A percentile compares a stretch with the other conserved stretches of the same genome.
Conservation (phyloP, 2,888 invertebrate species). For the Megastigmus dorsalis region DNA sequence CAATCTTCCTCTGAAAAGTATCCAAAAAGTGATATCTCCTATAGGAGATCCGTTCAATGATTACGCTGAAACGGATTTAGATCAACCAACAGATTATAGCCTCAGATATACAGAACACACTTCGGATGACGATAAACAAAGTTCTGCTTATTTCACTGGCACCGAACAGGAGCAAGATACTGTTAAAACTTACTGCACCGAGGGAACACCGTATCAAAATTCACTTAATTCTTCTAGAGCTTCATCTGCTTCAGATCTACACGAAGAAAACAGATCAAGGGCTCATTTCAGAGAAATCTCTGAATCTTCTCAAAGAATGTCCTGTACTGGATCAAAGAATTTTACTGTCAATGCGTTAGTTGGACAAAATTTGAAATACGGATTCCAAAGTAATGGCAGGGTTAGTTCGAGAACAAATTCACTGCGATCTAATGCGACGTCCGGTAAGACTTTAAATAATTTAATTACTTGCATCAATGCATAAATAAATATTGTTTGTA, state of each 20-base stretch:
- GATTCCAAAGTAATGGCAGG: not conserved
- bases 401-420: constrained; percentile 29
- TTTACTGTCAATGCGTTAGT: not conserved
- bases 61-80: constrained; percentile 68
- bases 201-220: constrained; percentile 89
- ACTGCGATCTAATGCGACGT: constrained; percentile 36
- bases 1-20: constrained; percentile 54
- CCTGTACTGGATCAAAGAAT: constrained; percentile 9
- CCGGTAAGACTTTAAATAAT: constrained; percentile 39
- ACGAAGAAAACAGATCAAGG: constrained; percentile 72
- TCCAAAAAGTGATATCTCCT: constrained; percentile 57
- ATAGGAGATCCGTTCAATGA: constrained; percentile 62
- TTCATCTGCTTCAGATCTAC: constrained; percentile 89
- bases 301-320: constrained; percentile 30
- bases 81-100: constrained; percentile 91
- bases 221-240: constrained; percentile 84
- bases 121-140: constrained; percentile 76
- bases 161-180: constrained; percentile 66
- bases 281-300: constrained; percentile 51
- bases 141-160: constrained; percentile 63
- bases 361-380: constrained; percentile 1
- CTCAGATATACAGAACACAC: constrained; percentile 89
- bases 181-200: constrained; percentile 89
- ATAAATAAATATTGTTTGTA: not conserved
- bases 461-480: not conserved